Percentiles rank a stretch among this genome's conserved stretches.
These are phyloP conservation scores for Bufo bufo DNA, from an alignment of 2,113 vertebrate genomes.

Conservation along the genomic window DNA sequence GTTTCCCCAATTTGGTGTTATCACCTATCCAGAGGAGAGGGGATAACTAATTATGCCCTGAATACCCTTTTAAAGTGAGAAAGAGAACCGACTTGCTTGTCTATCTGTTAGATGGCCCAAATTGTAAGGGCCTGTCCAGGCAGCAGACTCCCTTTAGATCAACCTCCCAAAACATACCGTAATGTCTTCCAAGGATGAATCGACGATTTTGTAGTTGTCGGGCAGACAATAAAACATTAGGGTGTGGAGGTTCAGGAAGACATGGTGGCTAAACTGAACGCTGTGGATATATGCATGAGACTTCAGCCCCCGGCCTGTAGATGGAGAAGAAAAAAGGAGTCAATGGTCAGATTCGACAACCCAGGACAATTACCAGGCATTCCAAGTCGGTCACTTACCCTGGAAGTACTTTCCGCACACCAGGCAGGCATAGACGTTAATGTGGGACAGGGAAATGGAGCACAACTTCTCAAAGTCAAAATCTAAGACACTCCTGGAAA, in stretches of 20 bases:
- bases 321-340: background rate
- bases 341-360: background rate
- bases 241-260: conserved; percentile 96
- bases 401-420: conserved; percentile 98
- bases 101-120: background rate
- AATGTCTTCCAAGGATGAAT: conserved; percentile 95
- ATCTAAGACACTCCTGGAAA: conserved; percentile 88
- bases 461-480: conserved; percentile 98
- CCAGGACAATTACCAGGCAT: background rate
- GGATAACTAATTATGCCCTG: no score
- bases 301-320: conserved; percentile 89
- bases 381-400: conserved; percentile 71
- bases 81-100: no score
- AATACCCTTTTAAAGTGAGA: no score
- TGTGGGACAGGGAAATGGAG: conserved; percentile 94
- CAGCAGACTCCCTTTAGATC: background rate
- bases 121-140: background rate
- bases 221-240: conserved; percentile 97
- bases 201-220: conserved; percentile 97
- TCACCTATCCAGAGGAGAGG: no score
- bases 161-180: conserved; percentile 73
- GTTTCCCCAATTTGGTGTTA: no score
- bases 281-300: conserved; percentile 98
- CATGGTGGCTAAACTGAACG: conserved; percentile 94
- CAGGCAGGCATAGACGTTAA: conserved; percentile 93